Base-by-base conservation (phyloP, 1,140 invertebrate species). In the Euwallacea fornicatus region DNA sequence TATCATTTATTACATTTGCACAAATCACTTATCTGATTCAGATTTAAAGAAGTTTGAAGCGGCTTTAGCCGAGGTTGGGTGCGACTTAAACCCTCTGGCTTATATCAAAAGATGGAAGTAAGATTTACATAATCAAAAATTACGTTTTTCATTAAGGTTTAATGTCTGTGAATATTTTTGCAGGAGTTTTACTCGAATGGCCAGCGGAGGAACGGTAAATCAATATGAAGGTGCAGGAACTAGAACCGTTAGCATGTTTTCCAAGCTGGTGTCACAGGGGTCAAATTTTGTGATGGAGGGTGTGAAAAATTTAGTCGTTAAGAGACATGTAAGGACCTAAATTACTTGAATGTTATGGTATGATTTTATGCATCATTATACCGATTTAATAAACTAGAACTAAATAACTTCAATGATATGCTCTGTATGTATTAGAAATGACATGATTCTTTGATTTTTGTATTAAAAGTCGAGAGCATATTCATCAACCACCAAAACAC, bases 231-330 rank as follows among this genome's bases (percentile, higher is more conserved):
- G 96, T n/a, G 95, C 93, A 54, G 96, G 95, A 16, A 97, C 96
- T 0, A 97, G 95, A 84, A 98, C 96, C 0, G 94, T 98, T 0
- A 95, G 91, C 75, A 99, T 99, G 97, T 98, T 99, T 83, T 96
- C 95, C 2, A 99, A 99, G 83, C 85, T 99, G 11, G 92, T 99
- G 78, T 95, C 92, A 7, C 96, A 98, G 82, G 96, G 96, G 41
- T 98, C 96, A 1, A 96, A 95, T 56, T 98, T 99, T 84, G 96
- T 99, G 0, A 99, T 99, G 97, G 98, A 99, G 84, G 98, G 98
- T 46, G 98, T 99, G 0, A 98, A 99, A 83, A 99, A 99, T 87
- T 87, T 99, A 71, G 97, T 99, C 43, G 93, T 99, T 7, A 99
- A 99, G 81, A 91, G 93, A 85, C 96, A 99, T 85, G 93, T 95